A percentile compares a stretch with the other conserved stretches of the same genome.
Evolutionary conservation across 2,888 invertebrate species (phyloP).

Genomic region (Pteria penguin): DNA sequence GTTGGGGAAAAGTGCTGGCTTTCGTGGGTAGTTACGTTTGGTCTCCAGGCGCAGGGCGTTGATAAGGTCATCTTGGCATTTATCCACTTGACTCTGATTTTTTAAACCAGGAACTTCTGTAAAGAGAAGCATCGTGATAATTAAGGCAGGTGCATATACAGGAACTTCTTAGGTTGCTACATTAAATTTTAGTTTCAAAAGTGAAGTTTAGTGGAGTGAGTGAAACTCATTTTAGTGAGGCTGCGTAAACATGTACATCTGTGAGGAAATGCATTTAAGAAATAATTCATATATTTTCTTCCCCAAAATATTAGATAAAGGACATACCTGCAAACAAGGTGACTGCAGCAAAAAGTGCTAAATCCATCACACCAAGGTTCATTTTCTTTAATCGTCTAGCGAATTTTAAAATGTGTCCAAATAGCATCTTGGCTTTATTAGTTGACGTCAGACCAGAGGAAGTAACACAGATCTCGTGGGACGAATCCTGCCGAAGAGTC

Average conservation of each 20-base stretch:
- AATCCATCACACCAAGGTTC: background rate
- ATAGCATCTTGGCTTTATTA: background rate
- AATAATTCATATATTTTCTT: too few species aligned
- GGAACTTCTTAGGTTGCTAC: background rate
- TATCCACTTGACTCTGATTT: slow-evolving; percentile 55
- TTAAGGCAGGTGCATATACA: background rate
- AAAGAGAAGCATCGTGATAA: background rate
- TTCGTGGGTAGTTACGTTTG: slow-evolving; percentile 73
- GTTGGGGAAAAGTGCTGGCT: slow-evolving; percentile 63
- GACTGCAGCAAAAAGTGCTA: background rate
- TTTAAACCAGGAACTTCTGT: slow-evolving; percentile 59
- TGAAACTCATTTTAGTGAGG: too few species aligned
- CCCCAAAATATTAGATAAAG: too few species aligned
- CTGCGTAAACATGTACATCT: too few species aligned
- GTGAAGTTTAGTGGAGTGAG: too few species aligned
- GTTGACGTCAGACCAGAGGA: too few species aligned
- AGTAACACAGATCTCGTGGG: too few species aligned
- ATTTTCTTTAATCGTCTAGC: background rate
- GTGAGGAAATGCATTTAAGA: too few species aligned
- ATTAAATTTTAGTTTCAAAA: background rate
- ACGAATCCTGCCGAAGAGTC: too few species aligned
- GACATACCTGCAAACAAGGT: background rate
- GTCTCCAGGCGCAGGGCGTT: slow-evolving; percentile 69
- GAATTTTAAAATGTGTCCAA: background rate
- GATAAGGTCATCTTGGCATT: slow-evolving; percentile 64